Conservation (phyloP, 2,113 vertebrate species). For the Xiphophorus hellerii region DNA sequence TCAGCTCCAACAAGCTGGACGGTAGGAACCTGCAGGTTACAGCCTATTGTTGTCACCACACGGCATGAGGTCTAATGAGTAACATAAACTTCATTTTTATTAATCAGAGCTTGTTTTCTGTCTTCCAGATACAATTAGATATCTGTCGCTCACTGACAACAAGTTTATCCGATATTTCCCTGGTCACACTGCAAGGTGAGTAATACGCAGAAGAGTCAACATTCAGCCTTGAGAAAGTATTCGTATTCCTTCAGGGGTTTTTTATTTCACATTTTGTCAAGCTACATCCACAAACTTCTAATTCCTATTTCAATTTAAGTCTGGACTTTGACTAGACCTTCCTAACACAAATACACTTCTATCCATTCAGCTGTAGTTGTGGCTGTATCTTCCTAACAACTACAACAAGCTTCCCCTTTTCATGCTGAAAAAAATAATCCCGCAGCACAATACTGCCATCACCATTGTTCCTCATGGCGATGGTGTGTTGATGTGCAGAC, state of each 20-base stretch:
- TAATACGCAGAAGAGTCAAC: background rate
- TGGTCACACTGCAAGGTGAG: conserved; percentile 95
- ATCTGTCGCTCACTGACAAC: conserved; percentile 95
- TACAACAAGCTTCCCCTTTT: background rate
- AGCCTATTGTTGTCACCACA: background rate
- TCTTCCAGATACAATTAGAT: conserved; percentile 93
- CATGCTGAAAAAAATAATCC: background rate
- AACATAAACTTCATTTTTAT: background rate
- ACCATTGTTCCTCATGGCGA: background rate
- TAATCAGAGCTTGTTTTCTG: conserved; percentile 13
- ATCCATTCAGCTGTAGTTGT: too few species aligned
- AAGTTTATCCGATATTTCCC: conserved; percentile 98
- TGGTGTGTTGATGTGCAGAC: background rate
- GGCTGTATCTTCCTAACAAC: background rate
- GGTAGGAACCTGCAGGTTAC: conserved; percentile 74
- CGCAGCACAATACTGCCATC: background rate
- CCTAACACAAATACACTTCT: background rate
- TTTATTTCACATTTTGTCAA: background rate
- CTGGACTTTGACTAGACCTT: background rate
- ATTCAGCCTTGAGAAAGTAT: background rate
- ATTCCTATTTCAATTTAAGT: background rate
- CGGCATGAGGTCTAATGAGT: background rate
- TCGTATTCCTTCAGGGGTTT: background rate
- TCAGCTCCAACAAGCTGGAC: conserved; percentile 98
- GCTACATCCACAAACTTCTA: background rate